Base-by-base conservation (phyloP, 2,113 vertebrate genomes). In the Planiliza haematocheilus region DNA sequence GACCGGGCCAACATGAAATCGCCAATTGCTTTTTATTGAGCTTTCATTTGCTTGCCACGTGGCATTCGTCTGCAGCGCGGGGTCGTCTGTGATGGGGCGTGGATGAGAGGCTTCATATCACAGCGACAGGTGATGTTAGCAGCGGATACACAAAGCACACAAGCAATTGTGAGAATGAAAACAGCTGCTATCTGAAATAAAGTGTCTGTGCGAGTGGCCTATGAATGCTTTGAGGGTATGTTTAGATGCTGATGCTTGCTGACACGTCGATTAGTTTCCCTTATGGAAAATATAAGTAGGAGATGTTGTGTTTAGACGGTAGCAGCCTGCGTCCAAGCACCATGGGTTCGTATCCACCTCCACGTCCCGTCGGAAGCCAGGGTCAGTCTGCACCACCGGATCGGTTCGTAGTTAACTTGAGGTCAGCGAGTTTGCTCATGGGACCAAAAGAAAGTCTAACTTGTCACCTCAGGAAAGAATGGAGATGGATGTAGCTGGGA, bases 351-450 rank as follows among this genome's bases (percentile, higher is more conserved):
- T 18, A 20, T 61, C 64, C 9, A 18, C 36, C 12, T 62, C 39
- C 51, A 55, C 36, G 50, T 11, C 59, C 51, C 46, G 34, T 48
- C 11, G 45, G 45, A 64, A 53, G 56, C 36, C 6, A 39, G 14
- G 38, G 50, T 51, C 36, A 66, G 55, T 34, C 20, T 17, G 37
- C 59, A 17, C 7, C 14, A 17, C 14, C 14, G 7, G 42, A 50
- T 45, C 51, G 7, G 16, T 18, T 34, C 21, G 38, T 2, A 67
- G n/a, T 12, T 38, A 13, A 36, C n/a, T 53, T 8, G 16, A 39
- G 10, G 14, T 74, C n/a, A 49, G 21, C 39, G 24, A 52, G 18
- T 41, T 52, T 46, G 4, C 41, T 52, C 42, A 21, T n/a, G 13
- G 56, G 37, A 36, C 37, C 11, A 59, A 45, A 20, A 34, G 12